Conservation (phyloP, 2,888 invertebrate species). For the Notocelia uddmanniana region DNA sequence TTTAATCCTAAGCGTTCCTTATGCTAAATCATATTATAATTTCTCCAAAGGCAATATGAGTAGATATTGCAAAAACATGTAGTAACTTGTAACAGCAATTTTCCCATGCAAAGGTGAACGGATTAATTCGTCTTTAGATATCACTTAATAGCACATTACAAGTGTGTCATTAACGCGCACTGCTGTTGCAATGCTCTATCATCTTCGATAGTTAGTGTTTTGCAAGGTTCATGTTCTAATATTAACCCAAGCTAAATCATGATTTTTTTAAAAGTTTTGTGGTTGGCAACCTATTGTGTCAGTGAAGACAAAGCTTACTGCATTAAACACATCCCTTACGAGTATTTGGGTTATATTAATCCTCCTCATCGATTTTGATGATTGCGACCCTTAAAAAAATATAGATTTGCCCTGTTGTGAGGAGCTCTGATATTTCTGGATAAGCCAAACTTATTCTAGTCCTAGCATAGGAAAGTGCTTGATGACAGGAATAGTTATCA, state of each 20-base stretch:
- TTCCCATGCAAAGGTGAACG: conserved; percentile 77
- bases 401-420: no score
- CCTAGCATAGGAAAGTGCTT: no score
- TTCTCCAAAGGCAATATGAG: conserved; percentile 16
- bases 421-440: no score
- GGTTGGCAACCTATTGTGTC: no score
- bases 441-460: no score
- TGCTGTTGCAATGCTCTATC: conserved; percentile 55
- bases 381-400: no score
- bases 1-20: no score
- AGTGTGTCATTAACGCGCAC: conserved; percentile 55
- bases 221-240: conserved; percentile 35
- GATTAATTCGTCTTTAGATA: conserved; percentile 63
- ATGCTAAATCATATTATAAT: background rate
- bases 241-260: background rate
- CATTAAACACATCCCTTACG: no score
- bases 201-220: conserved; percentile 41
- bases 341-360: no score
- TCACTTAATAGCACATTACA: conserved; percentile 58
- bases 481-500: no score
- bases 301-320: no score
- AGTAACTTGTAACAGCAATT: conserved; percentile 52
- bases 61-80: conserved; percentile 27
- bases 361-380: no score
- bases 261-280: background rate